Conservation (phyloP, 2,888 invertebrate genomes). For the Agrochola lychnidis region DNA sequence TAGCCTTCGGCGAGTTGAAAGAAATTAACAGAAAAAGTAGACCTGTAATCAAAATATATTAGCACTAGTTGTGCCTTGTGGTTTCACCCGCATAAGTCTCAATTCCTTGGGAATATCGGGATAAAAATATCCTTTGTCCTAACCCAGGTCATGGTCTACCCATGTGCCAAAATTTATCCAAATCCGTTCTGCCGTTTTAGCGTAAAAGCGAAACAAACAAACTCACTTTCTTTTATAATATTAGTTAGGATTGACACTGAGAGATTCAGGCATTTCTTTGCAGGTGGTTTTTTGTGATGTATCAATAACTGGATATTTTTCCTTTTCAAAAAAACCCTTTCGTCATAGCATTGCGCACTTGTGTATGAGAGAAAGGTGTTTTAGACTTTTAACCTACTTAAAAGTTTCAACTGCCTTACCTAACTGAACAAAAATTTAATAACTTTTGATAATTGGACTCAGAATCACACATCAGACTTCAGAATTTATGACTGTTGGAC, state of each 20-base stretch:
- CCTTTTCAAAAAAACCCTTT: constrained; percentile 43
- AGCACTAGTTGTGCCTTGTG: too few relatives aligned
- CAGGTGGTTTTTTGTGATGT: neutral
- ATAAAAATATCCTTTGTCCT: too few relatives aligned
- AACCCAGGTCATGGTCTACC: too few relatives aligned
- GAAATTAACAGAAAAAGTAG: neutral
- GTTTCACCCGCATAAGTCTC: too few relatives aligned
- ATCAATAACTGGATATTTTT: constrained; percentile 10
- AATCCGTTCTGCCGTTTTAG: too few relatives aligned
- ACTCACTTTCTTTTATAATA: too few relatives aligned
- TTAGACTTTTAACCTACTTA: neutral
- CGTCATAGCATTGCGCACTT: neutral
- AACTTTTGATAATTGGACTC: neutral
- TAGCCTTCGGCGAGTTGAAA: neutral
- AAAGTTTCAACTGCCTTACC: neutral
- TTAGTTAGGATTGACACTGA: neutral
- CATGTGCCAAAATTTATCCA: too few relatives aligned
- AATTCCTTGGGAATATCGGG: too few relatives aligned
- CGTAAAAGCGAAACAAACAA: too few relatives aligned
- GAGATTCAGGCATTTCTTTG: neutral
- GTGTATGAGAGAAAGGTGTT: neutral
- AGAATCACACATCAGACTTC: neutral
- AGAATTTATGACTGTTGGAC: constrained; percentile 2
- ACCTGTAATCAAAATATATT: neutral
- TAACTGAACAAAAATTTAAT: neutral